Evolutionary conservation across 2,888 invertebrate genomes (phyloP).

Genomic region (Nomada goodeniana): DNA sequence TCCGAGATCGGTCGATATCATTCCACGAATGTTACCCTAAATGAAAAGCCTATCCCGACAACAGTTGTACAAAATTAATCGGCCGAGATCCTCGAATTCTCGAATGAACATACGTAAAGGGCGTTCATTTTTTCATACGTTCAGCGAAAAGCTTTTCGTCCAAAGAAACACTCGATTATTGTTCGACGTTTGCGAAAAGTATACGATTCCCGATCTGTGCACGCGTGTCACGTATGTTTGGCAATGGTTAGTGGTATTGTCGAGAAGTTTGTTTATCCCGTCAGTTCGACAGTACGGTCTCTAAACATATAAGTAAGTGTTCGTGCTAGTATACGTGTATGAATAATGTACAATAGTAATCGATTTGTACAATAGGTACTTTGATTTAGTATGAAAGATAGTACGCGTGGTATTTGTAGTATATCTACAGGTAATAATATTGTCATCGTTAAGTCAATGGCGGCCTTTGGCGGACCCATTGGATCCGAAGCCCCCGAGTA

Average conservation of each 20-base stretch:
- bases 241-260: slow-evolving; percentile 75
- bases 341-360: slow-evolving; percentile 55
- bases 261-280: slow-evolving; percentile 63
- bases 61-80: slow-evolving; percentile 36
- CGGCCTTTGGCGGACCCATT: slow-evolving; percentile 39
- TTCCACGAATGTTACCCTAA: slow-evolving; percentile 38
- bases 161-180: slow-evolving; percentile 11
- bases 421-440: slow-evolving; percentile 79
- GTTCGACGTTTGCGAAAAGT: slow-evolving; percentile 16
- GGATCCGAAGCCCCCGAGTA: slow-evolving; percentile 52
- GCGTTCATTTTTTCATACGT: no score
- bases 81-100: slow-evolving; percentile 26
- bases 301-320: slow-evolving; percentile 16
- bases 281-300: slow-evolving; percentile 13
- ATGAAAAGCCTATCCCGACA: slow-evolving; percentile 3
- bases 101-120: not conserved
- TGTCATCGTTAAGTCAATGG: slow-evolving; percentile 77
- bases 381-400: slow-evolving; percentile 67
- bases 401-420: slow-evolving; percentile 53
- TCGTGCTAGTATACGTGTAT: slow-evolving; percentile 33
- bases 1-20: slow-evolving; percentile 39
- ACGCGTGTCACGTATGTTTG: slow-evolving; percentile 40
- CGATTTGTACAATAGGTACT: slow-evolving; percentile 57
- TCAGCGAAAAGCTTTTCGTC: no score
- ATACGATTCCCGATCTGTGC: slow-evolving; percentile 9